Conservation (phyloP, 2,888 invertebrate species). For the Ctenicera cuprea region DNA sequence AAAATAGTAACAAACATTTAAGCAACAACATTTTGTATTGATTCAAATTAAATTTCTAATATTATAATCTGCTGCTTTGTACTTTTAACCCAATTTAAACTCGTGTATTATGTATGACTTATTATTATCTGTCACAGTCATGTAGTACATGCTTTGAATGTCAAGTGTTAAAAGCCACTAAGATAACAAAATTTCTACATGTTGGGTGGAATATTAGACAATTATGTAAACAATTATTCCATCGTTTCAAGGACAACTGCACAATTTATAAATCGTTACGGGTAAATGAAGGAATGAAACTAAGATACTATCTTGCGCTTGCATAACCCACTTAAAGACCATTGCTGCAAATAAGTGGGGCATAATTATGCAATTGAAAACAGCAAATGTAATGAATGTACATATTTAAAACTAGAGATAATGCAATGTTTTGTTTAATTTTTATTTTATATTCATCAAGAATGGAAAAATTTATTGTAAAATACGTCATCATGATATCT, state of each 20-base stretch:
- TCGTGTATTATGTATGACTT: too few relatives aligned
- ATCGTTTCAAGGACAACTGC: slow-evolving; percentile 25
- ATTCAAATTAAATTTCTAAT: too few relatives aligned
- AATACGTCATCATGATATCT: too few relatives aligned
- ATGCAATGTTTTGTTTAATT: too few relatives aligned
- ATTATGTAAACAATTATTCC: slow-evolving; percentile 17
- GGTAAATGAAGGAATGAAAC: neutral
- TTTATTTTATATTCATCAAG: too few relatives aligned
- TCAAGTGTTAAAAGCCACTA: neutral
- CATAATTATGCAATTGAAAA: too few relatives aligned
- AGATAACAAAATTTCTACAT: neutral
- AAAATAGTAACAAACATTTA: neutral
- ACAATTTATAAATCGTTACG: slow-evolving; percentile 10
- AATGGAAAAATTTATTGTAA: too few relatives aligned
- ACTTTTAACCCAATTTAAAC: too few relatives aligned
- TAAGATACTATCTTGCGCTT: neutral
- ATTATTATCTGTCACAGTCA: neutral
- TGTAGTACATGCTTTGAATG: neutral
- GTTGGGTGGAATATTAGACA: neutral
- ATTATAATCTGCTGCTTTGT: too few relatives aligned
- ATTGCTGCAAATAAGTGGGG: too few relatives aligned
- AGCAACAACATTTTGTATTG: neutral
- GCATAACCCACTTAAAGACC: neutral
- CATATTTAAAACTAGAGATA: too few relatives aligned
- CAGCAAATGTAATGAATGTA: too few relatives aligned